Evolutionary conservation across 2,113 vertebrate species (phyloP), one percentile per base, ranked within the genome.

Genomic region (Nibea coibor): DNA sequence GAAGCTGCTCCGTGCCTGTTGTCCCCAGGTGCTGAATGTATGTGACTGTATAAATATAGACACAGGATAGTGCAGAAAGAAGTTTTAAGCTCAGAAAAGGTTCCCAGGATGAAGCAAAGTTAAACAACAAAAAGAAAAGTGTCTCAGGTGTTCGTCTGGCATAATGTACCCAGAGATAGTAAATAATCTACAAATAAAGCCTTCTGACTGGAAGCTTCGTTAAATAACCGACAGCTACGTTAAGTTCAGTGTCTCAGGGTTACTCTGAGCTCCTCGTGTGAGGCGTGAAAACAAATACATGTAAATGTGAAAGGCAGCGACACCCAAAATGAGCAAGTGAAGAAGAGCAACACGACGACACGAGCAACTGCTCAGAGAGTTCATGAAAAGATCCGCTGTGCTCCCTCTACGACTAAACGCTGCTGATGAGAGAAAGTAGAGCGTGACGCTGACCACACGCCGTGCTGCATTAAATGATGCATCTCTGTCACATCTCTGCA

Each of bases 81-180:
- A 39, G 15, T 43, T 14, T 35, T 2, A 43, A 17, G 24, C 57
- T 67, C 15, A 35, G 68, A 54, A 35, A 39, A 43, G 9, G 4
- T 65, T 61, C 35, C 26, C 20, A 9, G 51, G 53, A 78, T 59
- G 2, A 73, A 69, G 28, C 12, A n/a, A 20, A 31, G 12, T 31
- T 9, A 53, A 56, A 62, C n/a, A 70, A 35, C n/a, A 70, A 70
- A 70, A 54, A 70, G 81, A 70, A 73, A 70, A 56, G 73, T 83
- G 59, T 79, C 64, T 67, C 48, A 47, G 70, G 62, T 59, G 43
- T 43, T 81, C 50, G n/a, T 71, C 28, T 15, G 3, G n/a, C 35
- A n/a, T 43, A 39, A 66, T 12, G 28, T 48, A 69, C 20, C 47
- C 2, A 59, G 57, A 26, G 50, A 76, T 3, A 68, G 59, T 54